Percentiles rank a stretch among this genome's conserved stretches.
phyloP scores from a whole-genome alignment of 2,888 invertebrate species.

The Microctonus aethiopoides region DNA sequence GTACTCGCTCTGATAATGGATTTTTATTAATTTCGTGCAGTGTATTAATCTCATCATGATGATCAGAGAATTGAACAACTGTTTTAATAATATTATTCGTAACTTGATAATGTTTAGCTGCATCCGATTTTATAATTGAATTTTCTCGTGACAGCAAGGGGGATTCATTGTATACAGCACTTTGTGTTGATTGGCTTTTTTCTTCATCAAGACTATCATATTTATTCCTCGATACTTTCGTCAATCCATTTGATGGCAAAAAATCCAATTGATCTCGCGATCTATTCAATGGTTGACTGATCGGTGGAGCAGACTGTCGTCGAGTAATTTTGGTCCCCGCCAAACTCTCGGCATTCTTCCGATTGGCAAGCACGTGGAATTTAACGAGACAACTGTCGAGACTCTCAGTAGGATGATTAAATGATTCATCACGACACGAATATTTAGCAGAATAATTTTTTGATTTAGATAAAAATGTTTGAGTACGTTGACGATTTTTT shows the following conservation, averaged over 20 bases:
- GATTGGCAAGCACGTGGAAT: constrained; percentile 52
- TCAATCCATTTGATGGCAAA: constrained; percentile 28
- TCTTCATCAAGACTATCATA: neutral
- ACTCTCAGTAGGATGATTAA: constrained; percentile 38
- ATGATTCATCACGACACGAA: constrained; percentile 36
- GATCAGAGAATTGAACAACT: neutral
- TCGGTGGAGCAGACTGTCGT: constrained; percentile 53
- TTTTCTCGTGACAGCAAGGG: constrained; percentile 10
- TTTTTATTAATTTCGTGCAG: constrained; percentile 49
- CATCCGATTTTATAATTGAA: constrained; percentile 11
- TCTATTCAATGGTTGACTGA: neutral
- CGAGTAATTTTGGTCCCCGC: constrained; percentile 41
- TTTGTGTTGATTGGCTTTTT: constrained; percentile 22
- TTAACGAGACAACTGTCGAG: constrained; percentile 56
- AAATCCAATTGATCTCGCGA: constrained; percentile 28
- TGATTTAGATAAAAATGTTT: constrained; percentile 44
- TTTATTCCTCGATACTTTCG: constrained; percentile 27
- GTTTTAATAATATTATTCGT: constrained; percentile 7
- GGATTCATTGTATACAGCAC: neutral
- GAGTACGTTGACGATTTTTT: constrained; percentile 46
- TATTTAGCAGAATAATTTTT: constrained; percentile 49
- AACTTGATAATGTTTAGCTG: neutral
- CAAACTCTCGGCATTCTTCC: constrained; percentile 38
- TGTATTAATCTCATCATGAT: constrained; percentile 18
- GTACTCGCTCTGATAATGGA: constrained; percentile 76